Percentiles rank a stretch among this genome's conserved stretches.
Conservation (phyloP, 2,113 vertebrate species). For the Mesoclemmys tuberculata region DNA sequence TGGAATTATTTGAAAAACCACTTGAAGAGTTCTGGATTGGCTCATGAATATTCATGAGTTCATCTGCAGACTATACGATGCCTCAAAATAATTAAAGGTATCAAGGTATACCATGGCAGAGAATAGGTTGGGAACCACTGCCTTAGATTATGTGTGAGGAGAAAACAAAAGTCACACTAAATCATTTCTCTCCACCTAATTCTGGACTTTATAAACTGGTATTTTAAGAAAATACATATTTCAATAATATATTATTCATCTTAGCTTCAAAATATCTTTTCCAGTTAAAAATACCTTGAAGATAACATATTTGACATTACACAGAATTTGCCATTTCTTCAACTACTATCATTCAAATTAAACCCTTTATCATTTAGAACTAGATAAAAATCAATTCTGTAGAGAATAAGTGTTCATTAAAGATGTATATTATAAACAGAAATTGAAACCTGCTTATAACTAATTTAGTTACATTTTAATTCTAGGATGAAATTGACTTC, state of each 20-base stretch:
- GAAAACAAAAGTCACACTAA: neutral
- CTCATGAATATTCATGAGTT: no score
- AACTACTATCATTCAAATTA: neutral
- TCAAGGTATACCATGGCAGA: no score
- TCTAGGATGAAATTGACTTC: neutral
- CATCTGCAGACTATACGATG: no score
- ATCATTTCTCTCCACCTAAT: neutral
- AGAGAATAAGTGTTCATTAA: neutral
- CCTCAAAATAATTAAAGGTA: no score
- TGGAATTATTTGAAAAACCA: no score
- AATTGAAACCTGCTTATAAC: neutral
- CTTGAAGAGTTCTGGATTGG: no score
- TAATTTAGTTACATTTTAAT: neutral
- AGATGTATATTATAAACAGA: neutral
- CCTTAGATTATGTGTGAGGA: neutral
- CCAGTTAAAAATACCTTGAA: neutral
- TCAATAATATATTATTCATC: neutral
- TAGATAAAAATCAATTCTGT: neutral
- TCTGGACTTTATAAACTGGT: neutral
- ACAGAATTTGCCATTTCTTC: neutral
- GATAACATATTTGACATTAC: neutral
- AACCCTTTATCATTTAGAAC: neutral
- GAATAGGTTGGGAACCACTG: no score
- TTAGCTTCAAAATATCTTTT: neutral
- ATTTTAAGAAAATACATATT: neutral